Evolutionary conservation across 2,888 invertebrate genomes (phyloP), one percentile per base, ranked within the genome.

Genomic region (Chirona hameri): DNA sequence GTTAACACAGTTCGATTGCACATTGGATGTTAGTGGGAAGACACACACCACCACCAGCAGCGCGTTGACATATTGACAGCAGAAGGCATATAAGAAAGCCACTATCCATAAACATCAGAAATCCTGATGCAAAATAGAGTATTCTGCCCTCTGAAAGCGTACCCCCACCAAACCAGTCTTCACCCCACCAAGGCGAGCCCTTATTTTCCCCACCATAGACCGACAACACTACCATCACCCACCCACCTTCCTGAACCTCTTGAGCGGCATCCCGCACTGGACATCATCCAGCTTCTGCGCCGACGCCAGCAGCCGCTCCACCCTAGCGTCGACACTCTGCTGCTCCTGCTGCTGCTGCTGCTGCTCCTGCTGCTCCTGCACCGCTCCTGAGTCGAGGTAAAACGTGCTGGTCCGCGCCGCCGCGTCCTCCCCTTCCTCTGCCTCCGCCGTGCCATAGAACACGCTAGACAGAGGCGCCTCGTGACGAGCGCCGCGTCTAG

Each of bases 221-320:
- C 46, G 1, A 24, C 2, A 24, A 14, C 0, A 21, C 46, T 31
- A 21, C 21, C 0, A 27, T 5, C 48, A 2, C 76, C 18, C 48
- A 52, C 82, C 84, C 84, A 91, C 92, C 89, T 96, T 94, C 60
- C 93, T 92, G 89, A 97, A 98, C 83, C 98, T 90, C 81, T 92
- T 91, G 60, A 98, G 89, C 0, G 98, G 99, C 86, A 98, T 92
- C 21, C 97, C 97, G 88, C 95, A 97, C 82, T 93, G 91, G 14
- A 69, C 65, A 27, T 84, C 81, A 18, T 81, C 82, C 29, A 85
- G 82, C n/a, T 29, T 48, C 52, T 80, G 15, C 0, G 29, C 21
- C n/a, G 27, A 27, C 24, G 29, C 80, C 52, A 48, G 55, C 52
- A 48, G 55, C 27, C 52, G n/a, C 52, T 48, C 52, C 80, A 80